Evolutionary conservation across 1,140 invertebrate genomes (phyloP), one percentile per base, ranked within the genome.

Genomic region (Cyphomyrmex costatus): DNA sequence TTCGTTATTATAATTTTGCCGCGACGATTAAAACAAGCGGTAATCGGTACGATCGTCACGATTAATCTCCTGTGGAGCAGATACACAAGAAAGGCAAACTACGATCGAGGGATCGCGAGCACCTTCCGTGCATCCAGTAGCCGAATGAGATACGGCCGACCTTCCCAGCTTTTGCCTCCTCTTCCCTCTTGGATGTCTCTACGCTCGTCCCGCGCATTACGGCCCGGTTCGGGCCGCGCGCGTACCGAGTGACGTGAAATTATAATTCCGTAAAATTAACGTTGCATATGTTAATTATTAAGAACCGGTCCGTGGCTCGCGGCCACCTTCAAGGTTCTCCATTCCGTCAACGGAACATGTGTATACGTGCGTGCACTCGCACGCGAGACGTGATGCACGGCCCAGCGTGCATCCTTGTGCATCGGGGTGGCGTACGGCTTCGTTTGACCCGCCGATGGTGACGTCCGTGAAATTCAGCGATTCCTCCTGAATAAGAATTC

Each of bases 181-280:
- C n/a, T 19, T 30, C 27, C 16, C 65, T 16, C 24, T n/a, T 65
- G 12, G 16, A 61, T 27, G n/a, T 42, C 46, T 63, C 53, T 21
- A 30, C 66, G 42, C 86, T 61, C 71, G 82, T 91, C 79, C 86
- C 88, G 84, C 79, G 73, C 88, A 85, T 89, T 36, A 30, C 91
- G 88, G 79, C 80, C 70, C 36, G 49, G 33, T 68, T 79, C 68
- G 30, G 33, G 61, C 83, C 63, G 63, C 19, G 30, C 85, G 78
- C 85, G 78, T 79, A 58, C 71, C 85, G 86, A 83, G 77, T 92
- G 91, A 92, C 93, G 92, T 93, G 92, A 92, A 93, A 93, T 93
- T 93, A 93, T 93, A 93, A 94, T 93, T 94, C 93, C 92, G 93
- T 94, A 93, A 94, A 94, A 94, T 94, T 94, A 94, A 94, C 92